Conservation (phyloP, 2,797 vertebrate genomes). For the Lepus oiostolus region DNA sequence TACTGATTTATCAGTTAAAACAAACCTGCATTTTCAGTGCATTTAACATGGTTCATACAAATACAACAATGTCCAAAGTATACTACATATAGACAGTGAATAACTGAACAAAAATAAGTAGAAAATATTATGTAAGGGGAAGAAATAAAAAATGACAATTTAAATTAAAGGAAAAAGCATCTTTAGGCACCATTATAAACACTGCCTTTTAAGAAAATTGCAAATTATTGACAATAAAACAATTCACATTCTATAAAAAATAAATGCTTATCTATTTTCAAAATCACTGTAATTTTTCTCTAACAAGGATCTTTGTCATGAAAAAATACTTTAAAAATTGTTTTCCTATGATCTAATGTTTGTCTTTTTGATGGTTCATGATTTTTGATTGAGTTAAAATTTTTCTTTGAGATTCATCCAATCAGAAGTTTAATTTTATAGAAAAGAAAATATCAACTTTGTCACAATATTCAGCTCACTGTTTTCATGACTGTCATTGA, state of each 20-base stretch:
- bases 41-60: slow-evolving; percentile 9
- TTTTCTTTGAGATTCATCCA: not conserved
- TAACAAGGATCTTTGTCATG: not conserved
- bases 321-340: not conserved
- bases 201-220: slow-evolving; percentile 49
- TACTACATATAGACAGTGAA: not conserved
- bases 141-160: slow-evolving; percentile 33
- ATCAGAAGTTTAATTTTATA: not conserved
- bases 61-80: slow-evolving; percentile 26
- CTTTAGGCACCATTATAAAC: slow-evolving; percentile 5
- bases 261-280: not conserved
- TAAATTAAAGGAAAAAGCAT: slow-evolving; percentile 24
- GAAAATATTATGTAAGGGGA: slow-evolving; percentile 29
- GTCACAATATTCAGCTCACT: not conserved
- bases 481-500: not conserved
- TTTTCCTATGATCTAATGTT: not conserved
- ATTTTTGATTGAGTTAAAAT: not conserved
- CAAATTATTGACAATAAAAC: slow-evolving; percentile 54
- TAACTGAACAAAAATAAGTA: slow-evolving; percentile 31
- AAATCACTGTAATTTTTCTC: not conserved
- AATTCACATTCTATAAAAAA: not conserved
- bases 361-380: not conserved
- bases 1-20: slow-evolving; percentile 4
- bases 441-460: not conserved
- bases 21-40: not conserved